A percentile compares a stretch with the other conserved stretches of the same genome.
phyloP scores from a whole-genome alignment of 2,797 vertebrate species.

The Microtus obscurus region DNA sequence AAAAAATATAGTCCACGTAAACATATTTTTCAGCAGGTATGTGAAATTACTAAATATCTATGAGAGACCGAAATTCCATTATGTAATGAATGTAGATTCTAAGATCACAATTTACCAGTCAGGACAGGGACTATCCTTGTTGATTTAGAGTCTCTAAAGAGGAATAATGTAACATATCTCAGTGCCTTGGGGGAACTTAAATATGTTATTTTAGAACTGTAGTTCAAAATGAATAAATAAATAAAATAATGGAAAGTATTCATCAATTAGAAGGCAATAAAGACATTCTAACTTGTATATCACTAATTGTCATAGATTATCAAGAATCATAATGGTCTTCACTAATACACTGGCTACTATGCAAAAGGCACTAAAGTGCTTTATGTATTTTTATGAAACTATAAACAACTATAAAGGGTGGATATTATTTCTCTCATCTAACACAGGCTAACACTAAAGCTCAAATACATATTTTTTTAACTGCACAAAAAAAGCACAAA shows the following conservation, averaged over 20 bases:
- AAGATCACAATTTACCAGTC: not conserved
- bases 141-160: not conserved
- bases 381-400: not conserved
- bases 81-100: not conserved
- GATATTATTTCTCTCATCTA: conserved; percentile 20
- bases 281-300: not conserved
- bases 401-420: not conserved
- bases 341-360: not conserved
- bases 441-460: not conserved
- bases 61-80: not conserved
- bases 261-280: not conserved
- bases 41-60: conserved; percentile 7
- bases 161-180: not conserved
- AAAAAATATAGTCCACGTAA: not conserved
- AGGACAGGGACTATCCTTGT: not conserved
- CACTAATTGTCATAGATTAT: not conserved
- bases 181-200: not conserved
- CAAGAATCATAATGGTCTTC: not conserved
- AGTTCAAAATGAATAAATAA: not conserved
- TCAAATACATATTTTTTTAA: not conserved
- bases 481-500: not conserved
- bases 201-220: not conserved
- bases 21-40: not conserved
- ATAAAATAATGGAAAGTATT: not conserved
- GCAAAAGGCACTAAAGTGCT: not conserved